A percentile compares a stretch with the other conserved stretches of the same genome.
Conservation (phyloP, 1,140 invertebrate genomes). For the Drosophila virilis region DNA sequence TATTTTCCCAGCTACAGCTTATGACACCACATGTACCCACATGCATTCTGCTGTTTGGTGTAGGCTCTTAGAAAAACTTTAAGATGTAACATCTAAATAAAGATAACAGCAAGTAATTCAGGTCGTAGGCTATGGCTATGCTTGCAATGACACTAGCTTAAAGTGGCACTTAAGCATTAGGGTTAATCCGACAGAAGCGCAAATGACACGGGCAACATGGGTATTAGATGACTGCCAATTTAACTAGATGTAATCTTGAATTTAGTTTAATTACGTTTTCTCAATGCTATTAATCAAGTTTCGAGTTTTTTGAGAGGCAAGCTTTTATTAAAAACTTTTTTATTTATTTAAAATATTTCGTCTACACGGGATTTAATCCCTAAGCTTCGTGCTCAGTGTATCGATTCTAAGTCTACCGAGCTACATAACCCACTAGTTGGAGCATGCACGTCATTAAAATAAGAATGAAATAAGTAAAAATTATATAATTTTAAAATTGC, state of each 20-base stretch:
- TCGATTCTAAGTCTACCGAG: no score
- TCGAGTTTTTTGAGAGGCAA: no score
- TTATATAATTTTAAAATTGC: no score
- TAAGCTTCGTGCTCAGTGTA: no score
- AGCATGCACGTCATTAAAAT: no score
- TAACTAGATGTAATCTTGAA: not conserved
- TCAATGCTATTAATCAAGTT: not conserved
- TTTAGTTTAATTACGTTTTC: not conserved
- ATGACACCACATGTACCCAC: constrained; percentile 22
- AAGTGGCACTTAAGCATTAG: not conserved
- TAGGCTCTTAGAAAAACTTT: constrained; percentile 6
- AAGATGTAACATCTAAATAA: constrained; percentile 14
- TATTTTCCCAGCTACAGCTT: constrained; percentile 21
- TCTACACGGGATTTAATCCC: no score
- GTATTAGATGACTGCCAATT: not conserved
- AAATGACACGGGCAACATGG: not conserved
- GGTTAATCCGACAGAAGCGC: not conserved
- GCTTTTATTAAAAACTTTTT: no score
- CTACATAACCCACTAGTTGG: no score
- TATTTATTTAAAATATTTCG: no score
- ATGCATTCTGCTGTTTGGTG: constrained; percentile 4
- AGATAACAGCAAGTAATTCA: constrained; percentile 22
- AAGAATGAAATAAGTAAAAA: no score
- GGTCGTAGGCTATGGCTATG: not conserved
- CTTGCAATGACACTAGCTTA: constrained; percentile 14